A percentile compares a stretch with the other conserved stretches of the same genome.
Conservation (phyloP, 2,888 invertebrate species). For the Itoplectis maculator region DNA sequence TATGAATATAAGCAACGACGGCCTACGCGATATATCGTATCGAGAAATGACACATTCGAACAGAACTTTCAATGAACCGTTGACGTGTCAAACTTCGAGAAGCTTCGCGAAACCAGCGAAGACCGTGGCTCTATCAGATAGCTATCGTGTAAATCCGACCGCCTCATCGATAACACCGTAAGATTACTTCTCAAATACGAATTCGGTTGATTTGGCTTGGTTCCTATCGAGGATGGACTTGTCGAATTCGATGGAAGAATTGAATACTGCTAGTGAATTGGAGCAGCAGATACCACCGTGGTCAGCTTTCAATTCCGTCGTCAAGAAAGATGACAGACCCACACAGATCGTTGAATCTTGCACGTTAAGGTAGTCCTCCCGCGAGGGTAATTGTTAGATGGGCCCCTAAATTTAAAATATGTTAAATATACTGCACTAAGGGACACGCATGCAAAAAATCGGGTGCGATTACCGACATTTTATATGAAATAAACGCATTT, state of each 20-base stretch:
- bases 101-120: neutral
- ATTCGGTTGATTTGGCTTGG: conserved; percentile 7
- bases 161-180: neutral
- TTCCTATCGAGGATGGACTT: conserved; percentile 13
- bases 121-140: conserved; percentile 1
- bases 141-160: neutral
- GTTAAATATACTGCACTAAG: too few relatives aligned
- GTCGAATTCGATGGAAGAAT: too few relatives aligned
- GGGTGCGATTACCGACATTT: too few relatives aligned
- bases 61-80: conserved; percentile 7
- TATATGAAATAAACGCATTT: too few relatives aligned
- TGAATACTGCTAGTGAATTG: neutral
- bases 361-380: too few relatives aligned
- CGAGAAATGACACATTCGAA: neutral
- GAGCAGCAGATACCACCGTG: conserved; percentile 41
- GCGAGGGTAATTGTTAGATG: too few relatives aligned
- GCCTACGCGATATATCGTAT: neutral
- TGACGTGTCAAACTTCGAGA: conserved; percentile 3
- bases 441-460: too few relatives aligned
- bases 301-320: conserved; percentile 47
- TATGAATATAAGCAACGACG: neutral
- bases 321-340: conserved; percentile 35
- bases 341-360: conserved; percentile 30
- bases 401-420: too few relatives aligned
- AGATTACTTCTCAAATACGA: neutral